Evolutionary conservation across 2,888 invertebrate species (phyloP).

Genomic region (Odontothrips loti): DNA sequence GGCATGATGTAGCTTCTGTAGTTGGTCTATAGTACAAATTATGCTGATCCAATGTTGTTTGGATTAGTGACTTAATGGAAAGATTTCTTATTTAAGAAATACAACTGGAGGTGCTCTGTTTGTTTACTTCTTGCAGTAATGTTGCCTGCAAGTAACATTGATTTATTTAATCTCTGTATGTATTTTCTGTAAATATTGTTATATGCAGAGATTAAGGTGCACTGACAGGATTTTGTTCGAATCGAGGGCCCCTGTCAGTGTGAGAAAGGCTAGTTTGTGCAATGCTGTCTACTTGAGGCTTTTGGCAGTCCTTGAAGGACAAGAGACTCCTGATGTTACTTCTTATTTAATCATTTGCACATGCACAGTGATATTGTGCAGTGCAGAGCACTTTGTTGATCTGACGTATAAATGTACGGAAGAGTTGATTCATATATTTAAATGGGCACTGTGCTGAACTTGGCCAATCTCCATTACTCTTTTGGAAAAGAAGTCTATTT

Average conservation of each 20-base stretch:
- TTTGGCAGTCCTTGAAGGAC: background rate
- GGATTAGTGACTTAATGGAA: slow-evolving; percentile 8
- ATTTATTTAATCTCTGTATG: background rate
- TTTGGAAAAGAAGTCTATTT: background rate
- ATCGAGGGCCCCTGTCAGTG: no score
- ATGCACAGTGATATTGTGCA: background rate
- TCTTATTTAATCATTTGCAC: background rate
- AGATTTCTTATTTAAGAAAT: background rate
- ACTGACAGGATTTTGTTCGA: no score
- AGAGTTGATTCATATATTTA: slow-evolving; percentile 25
- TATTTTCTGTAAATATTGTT: background rate
- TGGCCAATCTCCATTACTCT: background rate
- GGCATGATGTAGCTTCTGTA: background rate
- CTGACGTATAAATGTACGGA: slow-evolving; percentile 4
- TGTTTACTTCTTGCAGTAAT: background rate
- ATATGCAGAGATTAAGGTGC: background rate
- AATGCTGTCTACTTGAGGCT: no score
- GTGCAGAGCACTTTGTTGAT: background rate
- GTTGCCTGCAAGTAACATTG: background rate
- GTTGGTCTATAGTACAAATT: slow-evolving; percentile 15
- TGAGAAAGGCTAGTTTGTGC: no score
- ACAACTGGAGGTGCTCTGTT: background rate
- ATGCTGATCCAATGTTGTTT: slow-evolving; percentile 3
- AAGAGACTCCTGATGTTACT: background rate
- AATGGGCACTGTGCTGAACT: background rate